These are phyloP conservation scores for Andrena camellia DNA, from an alignment of 2,888 invertebrate genomes.

Conservation along the genomic window DNA sequence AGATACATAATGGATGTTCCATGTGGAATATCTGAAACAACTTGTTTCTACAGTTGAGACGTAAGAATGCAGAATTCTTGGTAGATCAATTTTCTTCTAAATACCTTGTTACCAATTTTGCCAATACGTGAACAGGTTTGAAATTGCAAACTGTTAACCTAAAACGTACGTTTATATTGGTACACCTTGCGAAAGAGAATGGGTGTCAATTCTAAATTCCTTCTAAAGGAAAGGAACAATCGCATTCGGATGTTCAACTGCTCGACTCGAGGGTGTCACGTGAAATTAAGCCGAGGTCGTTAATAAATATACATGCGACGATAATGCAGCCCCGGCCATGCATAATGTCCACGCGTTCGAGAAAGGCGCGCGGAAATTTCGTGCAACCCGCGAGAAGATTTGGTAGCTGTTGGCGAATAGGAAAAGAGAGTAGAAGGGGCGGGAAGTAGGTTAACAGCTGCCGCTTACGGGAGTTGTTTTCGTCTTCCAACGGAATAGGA, in stretches of 20 bases:
- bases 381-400: constrained; percentile 39
- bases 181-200: neutral
- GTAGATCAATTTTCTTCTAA: neutral
- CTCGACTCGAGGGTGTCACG: neutral
- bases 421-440: constrained; percentile 23
- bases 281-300: neutral
- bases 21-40: too few species aligned
- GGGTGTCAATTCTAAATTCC: neutral
- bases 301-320: constrained; percentile 26
- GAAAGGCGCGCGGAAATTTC: constrained; percentile 26
- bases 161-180: too few species aligned
- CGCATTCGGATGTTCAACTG: neutral
- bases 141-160: too few species aligned
- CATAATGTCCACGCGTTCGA: constrained; percentile 14
- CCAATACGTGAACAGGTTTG: too few species aligned
- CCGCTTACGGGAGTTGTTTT: constrained; percentile 46
- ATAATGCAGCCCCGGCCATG: constrained; percentile 14
- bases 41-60: too few species aligned
- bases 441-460: constrained; percentile 59
- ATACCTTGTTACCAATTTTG: too few species aligned
- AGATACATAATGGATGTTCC: too few species aligned
- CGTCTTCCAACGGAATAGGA: constrained; percentile 34
- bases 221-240: neutral
- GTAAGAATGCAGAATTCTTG: neutral
- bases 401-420: constrained; percentile 52